Conservation (phyloP, 2,113 vertebrate genomes). For the Chaetodon auriga region DNA sequence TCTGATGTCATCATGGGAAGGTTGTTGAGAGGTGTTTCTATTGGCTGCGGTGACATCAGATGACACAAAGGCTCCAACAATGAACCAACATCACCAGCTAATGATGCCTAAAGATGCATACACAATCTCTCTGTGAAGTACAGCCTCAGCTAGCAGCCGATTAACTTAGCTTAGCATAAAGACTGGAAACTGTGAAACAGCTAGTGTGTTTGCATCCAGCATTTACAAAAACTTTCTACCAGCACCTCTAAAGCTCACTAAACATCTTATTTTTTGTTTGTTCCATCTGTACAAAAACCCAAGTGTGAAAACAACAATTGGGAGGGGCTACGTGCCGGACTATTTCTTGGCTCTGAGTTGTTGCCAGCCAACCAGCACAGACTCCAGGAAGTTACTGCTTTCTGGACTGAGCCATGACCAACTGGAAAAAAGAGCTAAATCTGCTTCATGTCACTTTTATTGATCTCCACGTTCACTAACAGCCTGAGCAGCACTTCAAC, state of each 20-base stretch:
- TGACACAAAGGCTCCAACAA: not conserved
- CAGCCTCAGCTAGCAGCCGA: too few species aligned
- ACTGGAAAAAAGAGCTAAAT: too few species aligned
- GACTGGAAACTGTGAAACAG: too few species aligned
- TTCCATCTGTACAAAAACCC: too few species aligned
- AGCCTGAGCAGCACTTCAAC: too few species aligned
- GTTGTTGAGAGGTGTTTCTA: too few species aligned
- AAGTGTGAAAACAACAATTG: too few species aligned
- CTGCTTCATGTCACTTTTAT: too few species aligned
- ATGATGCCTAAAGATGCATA: not conserved
- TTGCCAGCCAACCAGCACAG: not conserved
- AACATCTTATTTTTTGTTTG: not conserved
- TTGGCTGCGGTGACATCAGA: not conserved
- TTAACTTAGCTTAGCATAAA: not conserved
- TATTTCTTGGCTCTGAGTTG: too few species aligned
- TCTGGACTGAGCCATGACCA: not conserved
- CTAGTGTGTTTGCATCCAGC: not conserved
- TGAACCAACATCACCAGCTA: not conserved
- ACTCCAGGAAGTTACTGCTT: not conserved
- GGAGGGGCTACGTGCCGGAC: too few species aligned
- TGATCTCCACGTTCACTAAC: too few species aligned
- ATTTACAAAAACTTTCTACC: too few species aligned
- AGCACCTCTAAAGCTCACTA: not conserved
- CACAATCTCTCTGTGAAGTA: not conserved
- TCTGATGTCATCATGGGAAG: not conserved